Evolutionary conservation across 2,113 vertebrate species (phyloP), one percentile per base, ranked within the genome.

Genomic region (Madoqua kirkii): DNA sequence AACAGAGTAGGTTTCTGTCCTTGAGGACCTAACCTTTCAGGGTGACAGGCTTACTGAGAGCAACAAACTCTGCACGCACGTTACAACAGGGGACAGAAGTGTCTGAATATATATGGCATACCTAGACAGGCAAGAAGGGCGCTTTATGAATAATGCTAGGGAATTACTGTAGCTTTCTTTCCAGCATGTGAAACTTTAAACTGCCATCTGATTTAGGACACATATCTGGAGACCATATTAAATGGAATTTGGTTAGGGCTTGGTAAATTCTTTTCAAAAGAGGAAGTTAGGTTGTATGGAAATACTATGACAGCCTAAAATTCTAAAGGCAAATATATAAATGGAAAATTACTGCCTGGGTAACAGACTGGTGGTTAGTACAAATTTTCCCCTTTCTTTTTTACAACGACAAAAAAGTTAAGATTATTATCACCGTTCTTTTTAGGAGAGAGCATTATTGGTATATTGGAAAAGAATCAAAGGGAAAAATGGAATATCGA

Each of bases 231-330:
- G 29, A 59, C 36, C 45, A 25, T 40, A 87, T 52, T 59, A 89
- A 96, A 85, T 79, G 93, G 36, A 90, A 78, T 50, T 84, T 3
- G 7, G 55, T 78, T 82, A 86, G 29, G 10, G 21, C 93, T 97
- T 86, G 96, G 60, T 82, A 67, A 95, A 92, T 52, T 96, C 21
- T 90, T 95, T 85, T 95, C 74, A 87, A 96, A 98, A 91, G 87
- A 90, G 87, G 92, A 98, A 97, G 60, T 94, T 92, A 88, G 64
- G 45, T 71, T 95, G 11, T 52, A 27, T 67, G 59, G 59, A 86
- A 43, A 95, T 60, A 33, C 76, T 43, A 17, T 67, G 60, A 93
- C 50, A 93, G 9, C 29, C 14, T 96, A 83, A 95, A 92, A 86
- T 59, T 96, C n/a, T 92, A 60, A 96, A 90, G 40, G 59, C 31